Base-by-base conservation (phyloP, 2,888 invertebrate genomes). In the Lochmaea capreae region DNA sequence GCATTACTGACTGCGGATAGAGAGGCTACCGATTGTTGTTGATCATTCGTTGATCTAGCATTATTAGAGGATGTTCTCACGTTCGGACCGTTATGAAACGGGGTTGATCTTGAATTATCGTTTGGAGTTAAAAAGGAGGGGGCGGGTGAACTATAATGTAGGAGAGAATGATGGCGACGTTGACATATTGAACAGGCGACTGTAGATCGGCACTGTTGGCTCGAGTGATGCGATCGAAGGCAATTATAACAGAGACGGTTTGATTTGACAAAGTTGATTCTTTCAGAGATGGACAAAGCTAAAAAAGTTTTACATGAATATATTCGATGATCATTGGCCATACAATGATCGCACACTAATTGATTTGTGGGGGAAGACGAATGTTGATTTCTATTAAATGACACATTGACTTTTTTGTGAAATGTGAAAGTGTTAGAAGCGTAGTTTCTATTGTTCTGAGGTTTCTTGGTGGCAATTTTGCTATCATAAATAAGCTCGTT, bases 151-250 rank as follows among this genome's bases (percentile, higher is more conserved):
- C 46, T 12, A 46, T 52, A 52, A 52, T 52, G 52, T 52, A 52
- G 52, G 52, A 52, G 52, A 52, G 52, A 52, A 52, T 52, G 52
- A 52, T 52, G 52, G 52, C 52, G 52, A 52, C 52, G 52, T 52
- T 52, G 52, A 52, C 52, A 52, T 14, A 52, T 52, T 52, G 52
- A 52, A 52, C 52, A 52, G 16, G n/a, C 52, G 52, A 52, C 52
- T 52, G 52, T 52, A 52, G n/a, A 52, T 52, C 52, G 14, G n/a
- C 52, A 52, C 52, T 52, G 52, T 52, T 49, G 22, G 22, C 22
- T 22, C 22, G 22, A 22, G 22, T 22, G 22, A 22, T 22, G 22
- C 3, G 8, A 14, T n/a, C 58, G 22, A 18, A 58, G 14, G 58
- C 18, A 58, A 58, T 26, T 26, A 58, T 26, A 58, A 58, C 58